These are phyloP conservation scores for Tor tambroides DNA, from an alignment of 2,113 vertebrate genomes.

Conservation along the genomic window DNA sequence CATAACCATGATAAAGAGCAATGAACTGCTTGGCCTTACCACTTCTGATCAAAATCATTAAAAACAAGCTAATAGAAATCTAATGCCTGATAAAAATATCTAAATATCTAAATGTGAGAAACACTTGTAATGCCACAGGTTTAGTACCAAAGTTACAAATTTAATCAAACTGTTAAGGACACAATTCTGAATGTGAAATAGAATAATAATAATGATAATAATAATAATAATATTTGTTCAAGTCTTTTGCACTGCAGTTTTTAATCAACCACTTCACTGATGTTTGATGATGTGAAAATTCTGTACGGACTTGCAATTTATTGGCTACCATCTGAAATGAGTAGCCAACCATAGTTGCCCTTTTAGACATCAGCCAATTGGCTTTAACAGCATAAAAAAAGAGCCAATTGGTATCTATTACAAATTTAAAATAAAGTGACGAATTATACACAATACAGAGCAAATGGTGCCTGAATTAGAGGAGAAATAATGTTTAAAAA, in stretches of 20 bases:
- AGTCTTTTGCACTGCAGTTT: not conserved
- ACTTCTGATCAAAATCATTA: not conserved
- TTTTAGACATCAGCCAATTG: not conserved
- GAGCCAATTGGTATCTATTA: not conserved
- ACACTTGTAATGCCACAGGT: conserved; percentile 19
- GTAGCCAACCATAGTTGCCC: not conserved
- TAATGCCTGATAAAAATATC: conserved; percentile 4
- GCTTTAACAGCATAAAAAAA: not conserved
- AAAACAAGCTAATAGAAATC: not conserved
- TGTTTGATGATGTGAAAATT: not conserved
- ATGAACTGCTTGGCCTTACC: not conserved
- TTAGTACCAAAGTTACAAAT: not conserved
- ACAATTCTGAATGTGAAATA: not conserved
- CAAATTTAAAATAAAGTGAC: not conserved
- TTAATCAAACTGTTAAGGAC: not conserved
- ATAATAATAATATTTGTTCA: not conserved
- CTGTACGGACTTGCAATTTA: not conserved
- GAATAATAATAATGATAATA: not conserved
- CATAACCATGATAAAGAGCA: not conserved
- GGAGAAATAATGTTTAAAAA: not conserved
- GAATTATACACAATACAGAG: not conserved
- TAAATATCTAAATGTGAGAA: conserved; percentile 2
- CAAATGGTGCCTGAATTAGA: conserved; percentile 3
- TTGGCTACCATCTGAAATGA: not conserved
- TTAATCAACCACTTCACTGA: not conserved